Percentiles rank a stretch among this genome's conserved stretches.
Conservation (phyloP, 2,113 vertebrate genomes). For the Xiphorhynchus elegans region DNA sequence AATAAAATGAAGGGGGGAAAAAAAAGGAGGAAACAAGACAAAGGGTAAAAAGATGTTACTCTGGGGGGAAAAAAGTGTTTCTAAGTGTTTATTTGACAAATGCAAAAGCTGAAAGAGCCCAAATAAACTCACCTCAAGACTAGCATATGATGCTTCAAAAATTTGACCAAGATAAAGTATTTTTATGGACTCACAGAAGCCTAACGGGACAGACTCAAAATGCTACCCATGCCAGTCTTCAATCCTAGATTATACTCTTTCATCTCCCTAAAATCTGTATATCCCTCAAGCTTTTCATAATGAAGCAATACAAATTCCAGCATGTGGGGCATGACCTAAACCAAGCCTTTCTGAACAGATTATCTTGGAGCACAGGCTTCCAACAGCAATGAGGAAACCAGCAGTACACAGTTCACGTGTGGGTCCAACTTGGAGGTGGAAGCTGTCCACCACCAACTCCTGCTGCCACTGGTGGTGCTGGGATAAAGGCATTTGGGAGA, state of each 20-base stretch:
- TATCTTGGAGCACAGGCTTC: neutral
- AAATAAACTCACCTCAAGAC: neutral
- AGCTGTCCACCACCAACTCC: neutral
- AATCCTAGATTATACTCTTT: neutral
- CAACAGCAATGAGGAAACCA: neutral
- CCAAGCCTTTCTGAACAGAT: neutral
- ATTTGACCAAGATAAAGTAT: neutral
- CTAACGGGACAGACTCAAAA: neutral
- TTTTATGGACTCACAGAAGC: neutral
- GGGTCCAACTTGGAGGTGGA: neutral
- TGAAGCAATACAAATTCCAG: neutral
- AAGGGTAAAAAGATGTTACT: neutral
- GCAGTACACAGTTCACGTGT: neutral
- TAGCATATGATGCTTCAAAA: neutral
- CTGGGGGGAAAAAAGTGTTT: fast-evolving
- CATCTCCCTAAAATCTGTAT: neutral
- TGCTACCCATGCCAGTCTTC: neutral
- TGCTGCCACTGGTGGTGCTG: neutral
- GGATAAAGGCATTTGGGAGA: neutral
- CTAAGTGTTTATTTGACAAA: neutral
- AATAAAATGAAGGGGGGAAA: neutral
- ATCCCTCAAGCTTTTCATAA: neutral
- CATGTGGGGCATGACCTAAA: neutral
- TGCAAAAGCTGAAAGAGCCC: neutral
- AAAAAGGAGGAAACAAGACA: neutral